Base-by-base conservation (phyloP, 2,888 invertebrate genomes). In the Osmoderma eremita region DNA sequence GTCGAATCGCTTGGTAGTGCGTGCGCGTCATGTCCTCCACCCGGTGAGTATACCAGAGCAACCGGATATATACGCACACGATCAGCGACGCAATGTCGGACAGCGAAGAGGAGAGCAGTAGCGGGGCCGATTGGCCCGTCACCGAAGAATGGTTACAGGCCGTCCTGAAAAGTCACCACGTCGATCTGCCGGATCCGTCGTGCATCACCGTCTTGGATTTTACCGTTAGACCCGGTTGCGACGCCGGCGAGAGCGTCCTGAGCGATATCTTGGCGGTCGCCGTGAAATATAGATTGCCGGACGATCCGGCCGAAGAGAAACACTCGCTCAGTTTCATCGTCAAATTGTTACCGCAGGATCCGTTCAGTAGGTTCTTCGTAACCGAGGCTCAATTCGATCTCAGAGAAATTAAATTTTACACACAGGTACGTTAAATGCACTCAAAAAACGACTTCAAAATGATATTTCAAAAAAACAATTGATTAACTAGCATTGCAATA, bases 331-430 rank as follows among this genome's bases (percentile, higher is more conserved):
- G 81, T 82, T 80, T 93, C 58, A 89, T 93, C 72, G 89, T 92
- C 69, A 93, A 93, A 79, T 84, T 92, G 54, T 86, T 92, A 24
- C 93, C 93, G 0, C 87, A 90, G 73, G 92, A 93, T 79, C 91
- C 92, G 0, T 92, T 92, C 80, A 91, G 90, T 69, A 84, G 92
- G 63, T 89, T 90, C 73, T 92, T 92, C 80, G 92, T 93, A 68
- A 91, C 91, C 20, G 92, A 92, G 79, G 91, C 92, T 0, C 92
- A 92, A 79, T 93, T 93, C 78, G 92, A 93, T 80, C 87, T 92
- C 3, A 84, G 93, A 68, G 93, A 93, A 82, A 92, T 93, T 75
- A 87, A 91, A 72, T 93, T 93, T 83, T 93, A 93, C 79, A 92
- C 91, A 0, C 89, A 91, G 84, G 88, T 92, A 75, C 87, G 77